Base-by-base conservation (phyloP, 92 coral and sea anemone genomes). In the Palythoa grandis region DNA sequence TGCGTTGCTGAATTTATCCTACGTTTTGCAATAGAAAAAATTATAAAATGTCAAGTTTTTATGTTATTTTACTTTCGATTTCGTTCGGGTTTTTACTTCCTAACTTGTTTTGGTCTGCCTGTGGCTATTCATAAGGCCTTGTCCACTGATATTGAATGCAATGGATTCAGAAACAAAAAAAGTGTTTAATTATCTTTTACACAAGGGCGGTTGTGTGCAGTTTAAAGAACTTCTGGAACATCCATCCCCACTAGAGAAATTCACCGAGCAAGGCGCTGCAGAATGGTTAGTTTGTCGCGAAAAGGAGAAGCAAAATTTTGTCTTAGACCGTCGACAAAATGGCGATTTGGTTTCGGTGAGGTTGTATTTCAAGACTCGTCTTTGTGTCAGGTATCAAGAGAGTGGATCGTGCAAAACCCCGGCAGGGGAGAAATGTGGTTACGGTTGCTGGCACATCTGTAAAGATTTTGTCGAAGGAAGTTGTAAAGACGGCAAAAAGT, bases 211-310 rank as follows among this genome's bases (percentile, higher is more conserved):
- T 2, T 65, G 72, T 52, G 63, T 90, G 22, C 58, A 78, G 48
- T 39, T 93, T 14, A 29, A 60, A 56, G 92, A 88, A 10, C 92
- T 93, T 48, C 68, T 43, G 17, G 86, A 86, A 70, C 89, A 70
- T n/a, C 96, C 96, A 1, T 93, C 96, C 4, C 96, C 96, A 1
- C 82, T 93, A 61, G 67, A 78, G 29, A 88, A 54, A 53, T 78
- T 88, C 54, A n/a, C 82, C 0, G 76, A 66, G 25, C 82, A 22
- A 39, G 89, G 87, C 19, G 92, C 82, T 22, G 23, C 22, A 61
- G 76, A 86, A 74, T 91, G 96, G 92, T 87, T 93, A 37, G 76
- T 73, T 35, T 84, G 76, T 13, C 82, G 79, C 63, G 82, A 80
- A 4, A 86, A 88, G 7, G 50, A 56, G 57, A 57, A 78, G 52